Base-by-base conservation (phyloP, 2,113 vertebrate genomes). In the Progne subis region DNA sequence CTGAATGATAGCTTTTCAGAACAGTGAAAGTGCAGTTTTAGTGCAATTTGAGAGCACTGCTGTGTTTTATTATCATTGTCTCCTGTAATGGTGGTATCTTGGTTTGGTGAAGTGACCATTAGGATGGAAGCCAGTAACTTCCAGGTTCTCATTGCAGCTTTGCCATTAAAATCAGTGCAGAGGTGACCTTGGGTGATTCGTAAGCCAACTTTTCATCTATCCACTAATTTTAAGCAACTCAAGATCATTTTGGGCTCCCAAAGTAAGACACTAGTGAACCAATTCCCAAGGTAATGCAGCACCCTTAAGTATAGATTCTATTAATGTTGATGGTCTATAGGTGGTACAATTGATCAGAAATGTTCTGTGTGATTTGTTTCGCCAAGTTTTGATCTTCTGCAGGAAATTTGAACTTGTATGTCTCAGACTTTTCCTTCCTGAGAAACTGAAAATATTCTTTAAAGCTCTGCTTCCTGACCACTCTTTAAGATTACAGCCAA, bases 11-110 rank as follows among this genome's bases (percentile, higher is more conserved):
- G 86, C 68, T 97, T 81, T 97, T 90, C 86, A 75, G 50, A 90
- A 43, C 29, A 94, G 61, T 32, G 50, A 71, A 97, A 97, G 64
- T 94, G 77, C 95, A 76, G 61, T 34, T 97, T 94, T 92, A 41
- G 70, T 87, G 68, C 72, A 83, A 53, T 94, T 87, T 85, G 43
- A 94, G 78, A 81, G 59, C 59, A 81, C 47, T 93, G 68, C 60
- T 5, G 17, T 92, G 74, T 70, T 96, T 86, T 90, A 92, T 93
- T 86, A 52, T 67, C 77, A 69, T 94, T 83, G 80, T 92, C 80
- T 91, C 64, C 37, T 47, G 49, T 95, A 92, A 88, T 25, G 57
- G 76, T 61, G 53, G 47, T 65, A 78, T 67, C 82, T 90, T 92
- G 69, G 55, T 94, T 87, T 89, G 65, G 64, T 77, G 88, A 95